Conservation (phyloP, 1,140 invertebrate genomes). For the Drosophila punjabiensis region DNA sequence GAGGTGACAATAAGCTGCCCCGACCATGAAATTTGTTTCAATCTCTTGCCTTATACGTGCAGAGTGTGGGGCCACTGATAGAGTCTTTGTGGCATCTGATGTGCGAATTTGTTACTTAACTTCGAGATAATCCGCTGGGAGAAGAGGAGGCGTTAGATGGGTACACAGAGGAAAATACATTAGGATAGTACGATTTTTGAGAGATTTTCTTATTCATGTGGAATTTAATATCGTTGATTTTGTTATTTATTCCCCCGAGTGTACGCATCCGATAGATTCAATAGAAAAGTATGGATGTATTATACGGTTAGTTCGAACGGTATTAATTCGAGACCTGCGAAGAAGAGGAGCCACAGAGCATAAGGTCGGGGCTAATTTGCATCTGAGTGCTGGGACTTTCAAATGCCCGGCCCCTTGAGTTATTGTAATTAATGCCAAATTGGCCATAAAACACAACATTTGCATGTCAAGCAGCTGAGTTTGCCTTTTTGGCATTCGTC, state of each 20-base stretch:
- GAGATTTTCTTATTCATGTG: not conserved
- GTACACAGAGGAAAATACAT: conserved; percentile 63
- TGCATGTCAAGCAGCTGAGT: conserved; percentile 76
- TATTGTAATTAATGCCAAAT: conserved; percentile 83
- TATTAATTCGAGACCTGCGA: conserved; percentile 38
- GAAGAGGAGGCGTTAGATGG: conserved; percentile 61
- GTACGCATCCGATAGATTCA: conserved; percentile 16
- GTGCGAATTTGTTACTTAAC: conserved; percentile 85
- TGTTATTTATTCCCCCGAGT: not conserved
- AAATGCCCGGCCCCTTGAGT: conserved; percentile 49
- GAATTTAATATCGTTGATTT: conserved; percentile 14
- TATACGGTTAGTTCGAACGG: conserved; percentile 14
- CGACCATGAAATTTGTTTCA: conserved; percentile 74
- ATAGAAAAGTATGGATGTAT: conserved; percentile 22
- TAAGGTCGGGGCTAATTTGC: conserved; percentile 43
- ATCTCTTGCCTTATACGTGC: conserved; percentile 77
- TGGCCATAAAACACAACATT: conserved; percentile 84
- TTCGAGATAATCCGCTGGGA: conserved; percentile 44
- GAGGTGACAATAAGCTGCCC: conserved; percentile 76
- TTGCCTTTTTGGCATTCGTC: conserved; percentile 32
- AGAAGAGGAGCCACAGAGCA: conserved; percentile 52
- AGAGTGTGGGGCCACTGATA: conserved; percentile 53
- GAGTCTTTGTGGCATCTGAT: conserved; percentile 84
- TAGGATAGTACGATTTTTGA: not conserved
- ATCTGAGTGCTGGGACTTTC: conserved; percentile 60